Percentiles rank a stretch among this genome's conserved stretches.
Conservation (phyloP, 2,113 vertebrate species). For the Chionis minor region DNA sequence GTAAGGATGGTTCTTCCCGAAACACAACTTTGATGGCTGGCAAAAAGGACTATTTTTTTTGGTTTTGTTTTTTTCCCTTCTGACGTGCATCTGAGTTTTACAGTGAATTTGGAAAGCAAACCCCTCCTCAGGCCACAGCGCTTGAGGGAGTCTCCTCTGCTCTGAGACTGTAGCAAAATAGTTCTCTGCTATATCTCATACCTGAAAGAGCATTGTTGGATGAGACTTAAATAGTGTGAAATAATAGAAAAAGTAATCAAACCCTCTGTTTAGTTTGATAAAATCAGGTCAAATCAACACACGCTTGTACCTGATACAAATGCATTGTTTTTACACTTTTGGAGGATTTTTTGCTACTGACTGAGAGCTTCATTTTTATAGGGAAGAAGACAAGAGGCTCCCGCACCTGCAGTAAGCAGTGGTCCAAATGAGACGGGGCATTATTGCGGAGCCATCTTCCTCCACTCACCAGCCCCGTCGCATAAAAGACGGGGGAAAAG, state of each 20-base stretch:
- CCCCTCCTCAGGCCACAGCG: not conserved
- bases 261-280: not conserved
- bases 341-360: not conserved
- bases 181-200: not conserved
- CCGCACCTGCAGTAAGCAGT: not conserved
- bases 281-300: not conserved
- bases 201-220: not conserved
- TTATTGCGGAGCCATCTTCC: fast-evolving
- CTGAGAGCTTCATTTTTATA: not conserved
- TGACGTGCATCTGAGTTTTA: not conserved
- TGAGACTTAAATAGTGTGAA: not conserved
- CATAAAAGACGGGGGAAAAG: fast-evolving
- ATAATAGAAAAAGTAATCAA: not conserved
- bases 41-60: not conserved
- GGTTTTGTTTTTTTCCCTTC: not conserved
- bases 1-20: not conserved
- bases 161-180: not conserved
- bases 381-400: not conserved
- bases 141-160: not conserved
- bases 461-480: fast-evolving
- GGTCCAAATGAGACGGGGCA: not conserved
- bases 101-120: not conserved
- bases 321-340: not conserved
- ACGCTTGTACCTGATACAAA: not conserved
- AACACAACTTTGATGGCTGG: not conserved